Evolutionary conservation across 2,888 invertebrate genomes (phyloP).

Genomic region (Dichetophora obliterata): DNA sequence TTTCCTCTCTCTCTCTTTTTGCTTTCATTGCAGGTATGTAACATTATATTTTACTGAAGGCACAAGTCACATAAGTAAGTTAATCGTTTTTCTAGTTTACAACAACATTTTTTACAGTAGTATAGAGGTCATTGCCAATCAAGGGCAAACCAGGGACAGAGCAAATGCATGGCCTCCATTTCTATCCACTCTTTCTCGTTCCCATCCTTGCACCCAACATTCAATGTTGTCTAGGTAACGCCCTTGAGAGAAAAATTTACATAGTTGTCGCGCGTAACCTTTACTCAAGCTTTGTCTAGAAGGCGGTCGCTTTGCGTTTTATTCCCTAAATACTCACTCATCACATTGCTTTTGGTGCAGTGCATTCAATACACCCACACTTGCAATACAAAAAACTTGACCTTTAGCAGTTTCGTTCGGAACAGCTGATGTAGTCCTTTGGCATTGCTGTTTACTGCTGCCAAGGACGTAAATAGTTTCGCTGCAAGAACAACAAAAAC

Average conservation of each 20-base stretch:
- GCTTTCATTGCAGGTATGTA: conserved; percentile 11
- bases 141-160: background rate
- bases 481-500: background rate
- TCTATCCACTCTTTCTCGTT: background rate
- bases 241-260: conserved; percentile 43
- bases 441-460: conserved; percentile 8
- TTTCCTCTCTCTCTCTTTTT: background rate
- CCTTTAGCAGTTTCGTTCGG: conserved; percentile 5
- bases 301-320: background rate
- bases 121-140: conserved; percentile 26
- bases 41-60: background rate
- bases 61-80: too few species aligned
- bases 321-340: background rate
- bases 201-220: conserved; percentile 19
- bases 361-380: background rate
- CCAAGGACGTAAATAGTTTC: conserved; percentile 23
- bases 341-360: background rate
- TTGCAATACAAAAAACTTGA: conserved; percentile 17
- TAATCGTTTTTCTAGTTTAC: background rate
- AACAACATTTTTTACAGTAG: background rate
- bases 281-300: background rate
- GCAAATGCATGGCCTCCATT: background rate
- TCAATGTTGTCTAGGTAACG: conserved; percentile 51
- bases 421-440: conserved; percentile 26
- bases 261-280: background rate